phyloP scores from a whole-genome alignment of 1,140 invertebrate species.

The Drosophila arawakana region DNA sequence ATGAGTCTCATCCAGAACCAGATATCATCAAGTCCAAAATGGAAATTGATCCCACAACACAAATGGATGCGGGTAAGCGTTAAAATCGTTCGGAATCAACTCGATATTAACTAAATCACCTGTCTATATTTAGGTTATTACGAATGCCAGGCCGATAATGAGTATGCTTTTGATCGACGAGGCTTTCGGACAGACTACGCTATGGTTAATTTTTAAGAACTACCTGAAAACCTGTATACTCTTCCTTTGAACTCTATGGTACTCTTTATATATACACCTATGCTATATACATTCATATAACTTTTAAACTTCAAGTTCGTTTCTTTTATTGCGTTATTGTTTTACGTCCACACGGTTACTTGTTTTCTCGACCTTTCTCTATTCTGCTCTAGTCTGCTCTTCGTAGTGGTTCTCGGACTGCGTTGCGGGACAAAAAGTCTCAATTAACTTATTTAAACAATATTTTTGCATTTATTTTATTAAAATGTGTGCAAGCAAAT shows the following conservation, averaged over 20 bases:
- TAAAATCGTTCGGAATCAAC: background rate
- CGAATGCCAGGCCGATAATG: slow-evolving; percentile 96
- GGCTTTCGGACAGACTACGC: slow-evolving; percentile 94
- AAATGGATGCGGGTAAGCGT: slow-evolving; percentile 93
- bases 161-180: slow-evolving; percentile 94
- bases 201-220: slow-evolving; percentile 79
- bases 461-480: slow-evolving; percentile 83
- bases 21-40: slow-evolving; percentile 95
- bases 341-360: background rate
- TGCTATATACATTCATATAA: slow-evolving; percentile 28
- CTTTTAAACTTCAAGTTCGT: slow-evolving; percentile 36
- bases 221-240: slow-evolving; percentile 7
- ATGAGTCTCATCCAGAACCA: slow-evolving; percentile 92
- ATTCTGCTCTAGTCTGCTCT: background rate
- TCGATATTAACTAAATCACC: background rate
- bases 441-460: slow-evolving; percentile 79
- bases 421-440: slow-evolving; percentile 75
- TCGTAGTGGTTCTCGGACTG: slow-evolving; percentile 9
- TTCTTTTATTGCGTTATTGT: slow-evolving; percentile 19
- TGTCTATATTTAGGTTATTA: slow-evolving; percentile 86
- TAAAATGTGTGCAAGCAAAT: slow-evolving; percentile 79
- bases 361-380: slow-evolving; percentile 27
- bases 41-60: slow-evolving; percentile 96
- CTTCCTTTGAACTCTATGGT: slow-evolving; percentile 1
- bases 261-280: slow-evolving; percentile 35